These are phyloP conservation scores for Isotomurus palustris DNA, from an alignment of 2,888 invertebrate genomes.

Conservation along the genomic window DNA sequence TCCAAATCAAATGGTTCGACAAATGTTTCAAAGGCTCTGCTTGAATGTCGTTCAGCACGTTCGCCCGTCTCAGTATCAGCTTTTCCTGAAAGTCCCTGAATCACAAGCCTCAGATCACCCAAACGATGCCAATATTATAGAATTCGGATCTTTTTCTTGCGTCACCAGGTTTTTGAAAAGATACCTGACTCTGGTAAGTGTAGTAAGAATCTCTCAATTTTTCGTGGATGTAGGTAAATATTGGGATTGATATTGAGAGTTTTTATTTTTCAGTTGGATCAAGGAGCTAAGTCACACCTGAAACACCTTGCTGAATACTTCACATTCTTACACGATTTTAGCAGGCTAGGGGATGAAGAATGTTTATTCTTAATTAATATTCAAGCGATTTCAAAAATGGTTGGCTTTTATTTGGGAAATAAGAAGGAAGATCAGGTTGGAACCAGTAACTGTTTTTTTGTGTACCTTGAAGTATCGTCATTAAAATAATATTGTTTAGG, in stretches of 20 bases:
- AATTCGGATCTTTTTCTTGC: slow-evolving; percentile 73
- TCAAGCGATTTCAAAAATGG: slow-evolving; percentile 83
- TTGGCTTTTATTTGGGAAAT: slow-evolving; percentile 86
- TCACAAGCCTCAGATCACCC: slow-evolving; percentile 57
- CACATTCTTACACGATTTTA: slow-evolving; percentile 84
- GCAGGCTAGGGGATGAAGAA: slow-evolving; percentile 92
- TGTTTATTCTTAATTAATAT: slow-evolving; percentile 79
- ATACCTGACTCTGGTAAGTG: slow-evolving; percentile 70
- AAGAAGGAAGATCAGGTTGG: slow-evolving; percentile 66
- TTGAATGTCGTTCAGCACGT: slow-evolving; percentile 91
- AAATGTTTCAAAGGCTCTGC: slow-evolving; percentile 92
- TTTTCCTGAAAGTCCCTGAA: slow-evolving; percentile 57
- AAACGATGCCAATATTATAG: slow-evolving; percentile 57
- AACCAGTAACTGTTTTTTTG: not conserved
- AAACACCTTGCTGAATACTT: slow-evolving; percentile 90
- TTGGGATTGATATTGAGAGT: not conserved
- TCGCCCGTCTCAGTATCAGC: slow-evolving; percentile 60
- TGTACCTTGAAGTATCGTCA: not conserved
- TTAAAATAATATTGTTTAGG: not conserved
- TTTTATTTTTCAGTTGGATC: slow-evolving; percentile 62
- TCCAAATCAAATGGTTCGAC: slow-evolving; percentile 93
- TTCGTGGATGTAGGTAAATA: not conserved
- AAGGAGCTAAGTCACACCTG: slow-evolving; percentile 77
- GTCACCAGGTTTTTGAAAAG: slow-evolving; percentile 89
- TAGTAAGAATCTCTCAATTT: not conserved